Evolutionary conservation across 1,140 invertebrate species (phyloP).

Genomic region (Drosophila pectinifera): DNA sequence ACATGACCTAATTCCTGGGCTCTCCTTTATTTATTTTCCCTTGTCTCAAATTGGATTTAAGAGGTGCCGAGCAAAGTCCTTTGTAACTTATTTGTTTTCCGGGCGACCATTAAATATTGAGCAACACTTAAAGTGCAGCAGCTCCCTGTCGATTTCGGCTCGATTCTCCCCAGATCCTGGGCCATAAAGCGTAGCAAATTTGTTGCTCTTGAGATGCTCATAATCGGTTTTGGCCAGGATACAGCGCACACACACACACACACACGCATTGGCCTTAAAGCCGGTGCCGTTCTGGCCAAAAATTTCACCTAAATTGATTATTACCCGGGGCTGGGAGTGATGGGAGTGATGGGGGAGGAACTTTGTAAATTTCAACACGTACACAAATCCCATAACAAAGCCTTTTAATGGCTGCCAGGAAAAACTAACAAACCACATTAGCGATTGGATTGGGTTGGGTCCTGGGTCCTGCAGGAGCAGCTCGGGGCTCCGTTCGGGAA

Average conservation of each 20-base stretch:
- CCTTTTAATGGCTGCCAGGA: slow-evolving; percentile 77
- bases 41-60: slow-evolving; percentile 30
- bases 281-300: slow-evolving; percentile 68
- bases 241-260: neutral
- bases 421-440: slow-evolving; percentile 82
- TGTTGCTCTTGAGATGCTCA: slow-evolving; percentile 70
- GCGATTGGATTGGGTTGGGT: slow-evolving; percentile 30
- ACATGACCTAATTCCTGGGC: slow-evolving; percentile 2
- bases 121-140: slow-evolving; percentile 51
- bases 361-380: slow-evolving; percentile 81
- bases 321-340: slow-evolving; percentile 41
- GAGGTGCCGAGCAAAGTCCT: neutral
- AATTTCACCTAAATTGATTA: slow-evolving; percentile 78
- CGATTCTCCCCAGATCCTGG: neutral
- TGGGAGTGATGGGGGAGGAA: no score
- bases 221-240: slow-evolving; percentile 70
- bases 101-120: slow-evolving; percentile 51
- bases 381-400: slow-evolving; percentile 82
- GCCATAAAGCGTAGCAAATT: slow-evolving; percentile 70
- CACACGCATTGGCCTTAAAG: slow-evolving; percentile 67
- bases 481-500: slow-evolving; percentile 7
- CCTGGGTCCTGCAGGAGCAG: no score
- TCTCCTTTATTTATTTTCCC: slow-evolving; percentile 18
- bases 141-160: neutral
- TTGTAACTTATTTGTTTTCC: slow-evolving; percentile 28